phyloP scores from a whole-genome alignment of 1,140 invertebrate genomes.

The Drosophila ogumai region DNA sequence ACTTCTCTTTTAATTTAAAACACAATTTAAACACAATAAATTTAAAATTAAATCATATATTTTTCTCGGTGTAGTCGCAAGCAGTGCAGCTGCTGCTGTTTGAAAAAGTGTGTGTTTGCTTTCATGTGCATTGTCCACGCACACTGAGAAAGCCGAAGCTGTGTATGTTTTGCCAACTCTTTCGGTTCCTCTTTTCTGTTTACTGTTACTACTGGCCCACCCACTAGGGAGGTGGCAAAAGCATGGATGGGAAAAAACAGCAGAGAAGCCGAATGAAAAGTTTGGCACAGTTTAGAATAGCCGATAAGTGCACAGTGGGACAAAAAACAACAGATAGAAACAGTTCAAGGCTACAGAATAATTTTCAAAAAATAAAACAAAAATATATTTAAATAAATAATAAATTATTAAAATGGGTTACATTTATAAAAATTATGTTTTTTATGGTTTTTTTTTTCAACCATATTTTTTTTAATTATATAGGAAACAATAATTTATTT shows the following conservation, averaged over 20 bases:
- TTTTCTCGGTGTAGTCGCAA: slow-evolving; percentile 1
- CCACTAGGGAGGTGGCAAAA: slow-evolving; percentile 21
- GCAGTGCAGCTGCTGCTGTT: slow-evolving; percentile 31
- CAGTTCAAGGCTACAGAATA: neutral
- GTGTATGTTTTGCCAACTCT: slow-evolving; percentile 76
- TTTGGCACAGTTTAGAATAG: slow-evolving; percentile 29
- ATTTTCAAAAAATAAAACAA: neutral
- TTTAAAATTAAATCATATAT: neutral
- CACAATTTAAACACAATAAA: too few species aligned
- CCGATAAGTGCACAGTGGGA: slow-evolving; percentile 22
- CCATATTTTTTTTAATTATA: neutral
- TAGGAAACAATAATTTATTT: neutral
- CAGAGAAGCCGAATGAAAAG: neutral
- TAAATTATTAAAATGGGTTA: too few species aligned
- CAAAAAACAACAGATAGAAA: neutral
- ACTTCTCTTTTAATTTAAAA: neutral
- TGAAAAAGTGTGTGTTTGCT: slow-evolving; percentile 58
- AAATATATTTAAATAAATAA: neutral
- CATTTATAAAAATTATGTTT: too few species aligned
- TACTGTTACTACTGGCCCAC: slow-evolving; percentile 41
- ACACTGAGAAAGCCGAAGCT: slow-evolving; percentile 18
- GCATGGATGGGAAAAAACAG: neutral
- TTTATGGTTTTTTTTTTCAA: too few species aligned
- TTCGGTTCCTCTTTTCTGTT: slow-evolving; percentile 47
- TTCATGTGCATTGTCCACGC: slow-evolving; percentile 24